These are phyloP conservation scores for Sandelia bainsii DNA, from an alignment of 2,797 vertebrate genomes.

Conservation along the genomic window DNA sequence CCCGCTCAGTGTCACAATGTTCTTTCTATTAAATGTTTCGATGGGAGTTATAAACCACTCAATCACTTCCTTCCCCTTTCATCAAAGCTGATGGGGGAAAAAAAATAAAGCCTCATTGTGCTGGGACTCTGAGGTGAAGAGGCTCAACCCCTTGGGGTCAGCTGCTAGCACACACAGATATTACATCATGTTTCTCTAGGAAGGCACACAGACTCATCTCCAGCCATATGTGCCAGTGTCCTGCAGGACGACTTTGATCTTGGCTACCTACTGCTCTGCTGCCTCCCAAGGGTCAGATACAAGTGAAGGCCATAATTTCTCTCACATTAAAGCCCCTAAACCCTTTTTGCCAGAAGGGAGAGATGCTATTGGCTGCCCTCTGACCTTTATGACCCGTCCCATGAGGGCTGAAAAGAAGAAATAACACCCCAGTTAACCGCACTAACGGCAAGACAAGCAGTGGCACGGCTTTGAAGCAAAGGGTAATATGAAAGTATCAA, in stretches of 20 bases:
- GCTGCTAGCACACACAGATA: conserved; percentile 50
- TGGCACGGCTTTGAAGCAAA: conserved; percentile 31
- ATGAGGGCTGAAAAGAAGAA: conserved; percentile 8
- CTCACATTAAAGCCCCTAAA: conserved; percentile 66
- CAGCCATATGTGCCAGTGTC: conserved; percentile 46
- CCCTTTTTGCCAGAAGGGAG: conserved; percentile 26
- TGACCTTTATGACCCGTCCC: conserved; percentile 61
- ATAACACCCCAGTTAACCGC: conserved; percentile 33
- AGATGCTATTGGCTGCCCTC: conserved; percentile 51
- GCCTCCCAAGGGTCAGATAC: conserved; percentile 56
- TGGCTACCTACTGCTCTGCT: conserved; percentile 42
- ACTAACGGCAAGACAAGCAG: not conserved
- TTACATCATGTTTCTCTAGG: conserved; percentile 69
- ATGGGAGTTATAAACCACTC: conserved; percentile 63
- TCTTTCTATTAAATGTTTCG: conserved; percentile 62
- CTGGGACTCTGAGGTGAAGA: conserved; percentile 46
- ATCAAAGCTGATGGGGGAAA: conserved; percentile 32
- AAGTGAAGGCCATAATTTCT: conserved; percentile 67
- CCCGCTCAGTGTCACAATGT: conserved; percentile 5
- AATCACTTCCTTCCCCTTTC: conserved; percentile 63
- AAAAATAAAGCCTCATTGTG: conserved; percentile 26
- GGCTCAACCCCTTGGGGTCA: conserved; percentile 44
- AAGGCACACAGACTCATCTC: conserved; percentile 16
- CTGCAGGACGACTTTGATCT: conserved; percentile 67
- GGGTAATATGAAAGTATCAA: conserved; percentile 31